A percentile compares a stretch with the other conserved stretches of the same genome.
phyloP scores from a whole-genome alignment of 2,113 vertebrate species.

The Campylomormyrus tamandua region DNA sequence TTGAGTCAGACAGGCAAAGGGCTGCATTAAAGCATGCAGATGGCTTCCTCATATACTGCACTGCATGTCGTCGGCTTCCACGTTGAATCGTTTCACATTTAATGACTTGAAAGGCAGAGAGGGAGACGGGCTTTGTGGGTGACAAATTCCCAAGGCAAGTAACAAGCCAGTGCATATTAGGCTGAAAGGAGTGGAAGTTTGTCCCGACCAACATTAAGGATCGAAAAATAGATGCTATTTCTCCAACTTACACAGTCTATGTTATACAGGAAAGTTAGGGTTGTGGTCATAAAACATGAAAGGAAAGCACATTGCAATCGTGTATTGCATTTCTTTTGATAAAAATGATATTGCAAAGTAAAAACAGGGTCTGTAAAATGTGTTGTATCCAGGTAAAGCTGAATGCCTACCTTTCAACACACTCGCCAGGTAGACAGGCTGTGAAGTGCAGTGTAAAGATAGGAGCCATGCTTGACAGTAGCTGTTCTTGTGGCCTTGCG shows the following conservation, averaged over 20 bases:
- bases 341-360: not conserved
- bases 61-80: not conserved
- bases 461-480: not conserved
- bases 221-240: not conserved
- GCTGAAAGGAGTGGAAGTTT: not conserved
- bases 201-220: not conserved
- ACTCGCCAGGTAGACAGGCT: not conserved
- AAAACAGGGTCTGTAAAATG: not conserved
- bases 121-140: not conserved
- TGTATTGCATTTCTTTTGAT: not conserved
- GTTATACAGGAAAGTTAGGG: not conserved
- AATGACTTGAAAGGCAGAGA: not conserved
- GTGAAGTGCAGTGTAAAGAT: not conserved
- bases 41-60: not conserved
- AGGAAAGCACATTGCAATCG: not conserved
- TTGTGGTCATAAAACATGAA: not conserved
- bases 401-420: not conserved
- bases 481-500: not conserved
- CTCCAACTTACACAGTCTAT: not conserved
- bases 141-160: not conserved
- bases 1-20: not conserved
- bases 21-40: not conserved
- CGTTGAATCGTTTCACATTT: not conserved
- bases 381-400: not conserved
- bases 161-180: not conserved